Base-by-base conservation (phyloP, 2,797 vertebrate genomes). In the Gila robusta region DNA sequence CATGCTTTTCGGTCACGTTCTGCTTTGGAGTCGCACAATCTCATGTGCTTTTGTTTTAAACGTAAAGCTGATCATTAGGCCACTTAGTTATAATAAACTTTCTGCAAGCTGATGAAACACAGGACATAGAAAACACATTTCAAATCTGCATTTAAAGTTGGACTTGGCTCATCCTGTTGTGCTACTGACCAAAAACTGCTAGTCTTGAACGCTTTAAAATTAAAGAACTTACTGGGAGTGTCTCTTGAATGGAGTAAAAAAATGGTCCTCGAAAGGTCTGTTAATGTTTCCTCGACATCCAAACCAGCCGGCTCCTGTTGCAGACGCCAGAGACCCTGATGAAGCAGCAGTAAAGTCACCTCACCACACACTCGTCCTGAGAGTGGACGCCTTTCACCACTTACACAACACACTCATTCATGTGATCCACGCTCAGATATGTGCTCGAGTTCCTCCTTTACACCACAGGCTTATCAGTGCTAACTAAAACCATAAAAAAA, bases 381-480 rank as follows among this genome's bases (percentile, higher is more conserved):
- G 78, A 52, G 69, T 62, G 79, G 56, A 84, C 12, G 86, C 28
- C 70, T 23, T 69, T 41, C 71, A 89, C 52, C 26, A 79, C 59
- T 88, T 88, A 54, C 64, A 79, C 66, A 85, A 88, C 44, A 10
- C 47, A 70, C 70, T 26, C 74, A 70, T 80, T 81, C 74, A 84
- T 71, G 66, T 35, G 69, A 74, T 54, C 67, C 19, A 54, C n/a
- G 0, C 8, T 10, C 79, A 72, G 7, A 76, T 12, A 28, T 23
- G 32, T 17, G 41, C n/a, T 32, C 2, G 71, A 81, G 81, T 23
- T 19, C 37, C 41, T 10, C 8, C 32, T 26, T 77, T 3, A 70
- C 5, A 35, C 21, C 28, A 56, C 72, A 76, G 9, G 47, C 44
- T 9, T 23, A 23, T 32, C 21, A 74, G 9, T 28, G 49, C 3